A percentile compares a stretch with the other conserved stretches of the same genome.
Evolutionary conservation across 2,113 vertebrate genomes (phyloP).

Genomic region (Actenoides hombroni): DNA sequence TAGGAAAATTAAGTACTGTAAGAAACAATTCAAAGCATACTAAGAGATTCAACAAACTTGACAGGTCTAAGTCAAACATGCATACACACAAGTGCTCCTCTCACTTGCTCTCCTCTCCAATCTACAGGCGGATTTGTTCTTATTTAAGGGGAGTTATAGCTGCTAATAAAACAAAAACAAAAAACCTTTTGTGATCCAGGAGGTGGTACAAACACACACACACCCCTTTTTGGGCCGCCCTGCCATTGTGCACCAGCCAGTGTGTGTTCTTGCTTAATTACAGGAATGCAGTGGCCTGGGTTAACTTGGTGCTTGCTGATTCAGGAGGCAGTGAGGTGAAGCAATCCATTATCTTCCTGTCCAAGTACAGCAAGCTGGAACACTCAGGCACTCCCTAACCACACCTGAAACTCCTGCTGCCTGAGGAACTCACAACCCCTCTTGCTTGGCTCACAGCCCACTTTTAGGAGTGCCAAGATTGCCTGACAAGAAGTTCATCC

Average conservation of each 20-base stretch:
- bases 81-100: neutral
- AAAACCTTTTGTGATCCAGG: neutral
- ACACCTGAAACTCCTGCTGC: neutral
- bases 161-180: neutral
- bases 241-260: neutral
- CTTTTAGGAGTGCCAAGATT: neutral
- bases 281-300: neutral
- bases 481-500: neutral
- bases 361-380: neutral
- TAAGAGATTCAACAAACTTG: neutral
- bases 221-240: neutral
- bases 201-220: neutral
- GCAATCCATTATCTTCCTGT: neutral
- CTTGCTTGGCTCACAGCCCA: neutral
- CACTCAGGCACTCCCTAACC: neutral
- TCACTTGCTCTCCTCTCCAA: neutral
- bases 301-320: neutral
- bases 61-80: neutral
- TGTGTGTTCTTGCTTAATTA: neutral
- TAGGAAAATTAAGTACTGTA: neutral
- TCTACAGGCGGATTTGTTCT: neutral
- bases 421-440: neutral
- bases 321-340: neutral
- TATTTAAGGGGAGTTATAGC: neutral
- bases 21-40: neutral